These are phyloP conservation scores for Vesta saturnalis DNA, from an alignment of 2,888 invertebrate genomes.

Conservation along the genomic window DNA sequence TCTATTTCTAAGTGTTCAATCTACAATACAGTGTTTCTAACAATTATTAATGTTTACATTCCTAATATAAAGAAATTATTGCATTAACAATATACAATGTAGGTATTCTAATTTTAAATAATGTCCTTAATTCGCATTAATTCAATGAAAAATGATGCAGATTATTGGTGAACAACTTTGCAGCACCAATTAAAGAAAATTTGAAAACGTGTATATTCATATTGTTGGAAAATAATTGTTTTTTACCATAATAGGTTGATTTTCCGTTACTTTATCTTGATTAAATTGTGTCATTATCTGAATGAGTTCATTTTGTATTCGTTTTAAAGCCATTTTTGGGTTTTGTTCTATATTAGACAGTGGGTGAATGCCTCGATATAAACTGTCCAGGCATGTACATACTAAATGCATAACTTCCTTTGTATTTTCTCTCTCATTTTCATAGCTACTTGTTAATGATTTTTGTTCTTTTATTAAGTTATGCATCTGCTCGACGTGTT, in stretches of 20 bases:
- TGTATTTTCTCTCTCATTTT: conserved; percentile 55
- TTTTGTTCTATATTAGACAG: conserved; percentile 14
- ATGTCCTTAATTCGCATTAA: no score
- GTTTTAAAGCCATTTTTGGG: conserved; percentile 8
- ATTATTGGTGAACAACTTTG: no score
- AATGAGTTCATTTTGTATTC: conserved; percentile 22
- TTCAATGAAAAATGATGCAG: no score
- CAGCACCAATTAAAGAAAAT: no score
- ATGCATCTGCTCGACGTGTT: conserved; percentile 74
- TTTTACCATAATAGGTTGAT: neutral
- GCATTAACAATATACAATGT: no score
- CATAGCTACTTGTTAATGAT: conserved; percentile 59
- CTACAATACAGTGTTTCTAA: neutral
- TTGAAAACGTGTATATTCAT: no score
- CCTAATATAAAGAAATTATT: no score
- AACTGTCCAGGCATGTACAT: conserved; percentile 36
- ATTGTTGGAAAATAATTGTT: no score
- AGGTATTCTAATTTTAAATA: no score
- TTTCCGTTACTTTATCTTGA: conserved; percentile 3
- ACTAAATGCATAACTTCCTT: conserved; percentile 46
- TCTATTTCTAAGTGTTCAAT: conserved; percentile 42
- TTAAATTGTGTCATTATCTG: conserved; percentile 22
- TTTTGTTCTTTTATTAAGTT: conserved; percentile 66
- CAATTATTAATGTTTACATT: neutral
- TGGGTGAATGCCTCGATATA: conserved; percentile 43